These are phyloP conservation scores for Drosophila conformis DNA, from an alignment of 2,888 invertebrate genomes.

Conservation along the genomic window DNA sequence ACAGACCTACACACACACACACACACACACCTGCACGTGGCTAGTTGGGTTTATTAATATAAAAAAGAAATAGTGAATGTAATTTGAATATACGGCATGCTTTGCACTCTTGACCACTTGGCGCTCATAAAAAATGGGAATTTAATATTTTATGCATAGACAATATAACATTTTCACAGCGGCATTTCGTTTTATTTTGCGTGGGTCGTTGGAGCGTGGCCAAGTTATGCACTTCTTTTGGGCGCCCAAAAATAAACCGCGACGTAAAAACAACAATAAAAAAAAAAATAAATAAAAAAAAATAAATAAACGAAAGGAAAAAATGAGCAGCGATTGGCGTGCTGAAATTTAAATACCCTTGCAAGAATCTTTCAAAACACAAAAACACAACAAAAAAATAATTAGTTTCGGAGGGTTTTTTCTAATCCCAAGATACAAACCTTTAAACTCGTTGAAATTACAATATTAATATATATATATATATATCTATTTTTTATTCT, in stretches of 20 bases:
- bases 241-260: conserved; percentile 69
- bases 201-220: conserved; percentile 74
- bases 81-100: conserved; percentile 41
- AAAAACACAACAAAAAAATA: neutral
- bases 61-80: conserved; percentile 31
- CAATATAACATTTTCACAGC: conserved; percentile 60
- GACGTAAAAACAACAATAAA: conserved; percentile 44
- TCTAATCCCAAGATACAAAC: neutral
- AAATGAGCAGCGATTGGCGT: neutral
- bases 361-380: neutral
- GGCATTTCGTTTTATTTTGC: conserved; percentile 50
- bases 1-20: neutral
- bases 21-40: neutral
- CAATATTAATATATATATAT: neutral
- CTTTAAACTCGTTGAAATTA: neutral
- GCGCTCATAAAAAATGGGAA: conserved; percentile 71
- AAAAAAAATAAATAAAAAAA: conserved; percentile 16
- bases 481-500: neutral
- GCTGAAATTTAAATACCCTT: conserved; percentile 18
- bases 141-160: conserved; percentile 65
- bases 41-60: conserved; percentile 23
- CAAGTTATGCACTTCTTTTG: conserved; percentile 76
- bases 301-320: conserved; percentile 25
- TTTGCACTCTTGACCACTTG: conserved; percentile 68
- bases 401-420: neutral